Conservation (phyloP, 2,797 vertebrate genomes). For the Enteromius viviparus region DNA sequence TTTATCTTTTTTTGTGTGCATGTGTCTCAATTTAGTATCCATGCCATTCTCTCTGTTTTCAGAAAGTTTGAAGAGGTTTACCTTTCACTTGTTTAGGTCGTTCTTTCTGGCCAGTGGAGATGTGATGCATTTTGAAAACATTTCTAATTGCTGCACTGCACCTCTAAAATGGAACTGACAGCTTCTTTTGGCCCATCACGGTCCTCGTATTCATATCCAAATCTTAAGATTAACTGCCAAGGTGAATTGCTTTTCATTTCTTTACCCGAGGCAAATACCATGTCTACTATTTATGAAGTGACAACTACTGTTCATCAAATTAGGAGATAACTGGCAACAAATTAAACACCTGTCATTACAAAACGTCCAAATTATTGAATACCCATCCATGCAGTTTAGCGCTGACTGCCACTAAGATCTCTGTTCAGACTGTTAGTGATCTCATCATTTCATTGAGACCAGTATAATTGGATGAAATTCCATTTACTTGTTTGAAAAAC, state of each 20-base stretch:
- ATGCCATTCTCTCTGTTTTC: not conserved
- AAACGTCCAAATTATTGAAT: slow-evolving; percentile 1
- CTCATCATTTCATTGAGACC: not conserved
- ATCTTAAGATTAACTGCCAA: slow-evolving; percentile 4
- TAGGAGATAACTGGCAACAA: slow-evolving; percentile 3
- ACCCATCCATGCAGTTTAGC: not conserved
- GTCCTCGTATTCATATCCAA: not conserved
- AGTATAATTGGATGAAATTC: not conserved
- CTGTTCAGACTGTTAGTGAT: not conserved
- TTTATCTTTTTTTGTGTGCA: not conserved
- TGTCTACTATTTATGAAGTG: slow-evolving; percentile 10
- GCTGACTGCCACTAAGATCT: not conserved
- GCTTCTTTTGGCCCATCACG: not conserved
- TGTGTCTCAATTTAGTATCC: not conserved
- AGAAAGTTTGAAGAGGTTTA: not conserved
- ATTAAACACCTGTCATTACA: not conserved
- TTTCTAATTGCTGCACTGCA: slow-evolving; percentile 19
- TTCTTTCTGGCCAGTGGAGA: slow-evolving; percentile 4
- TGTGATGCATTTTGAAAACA: slow-evolving; percentile 33
- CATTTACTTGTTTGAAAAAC: not conserved
- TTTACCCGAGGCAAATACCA: not conserved
- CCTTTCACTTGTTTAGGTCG: not conserved
- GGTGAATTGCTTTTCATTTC: slow-evolving; percentile 11
- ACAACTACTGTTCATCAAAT: not conserved
- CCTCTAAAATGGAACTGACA: slow-evolving; percentile 30